A percentile compares a stretch with the other conserved stretches of the same genome.
Conservation (phyloP, 2,797 vertebrate species). For the Babyrousa celebensis region DNA sequence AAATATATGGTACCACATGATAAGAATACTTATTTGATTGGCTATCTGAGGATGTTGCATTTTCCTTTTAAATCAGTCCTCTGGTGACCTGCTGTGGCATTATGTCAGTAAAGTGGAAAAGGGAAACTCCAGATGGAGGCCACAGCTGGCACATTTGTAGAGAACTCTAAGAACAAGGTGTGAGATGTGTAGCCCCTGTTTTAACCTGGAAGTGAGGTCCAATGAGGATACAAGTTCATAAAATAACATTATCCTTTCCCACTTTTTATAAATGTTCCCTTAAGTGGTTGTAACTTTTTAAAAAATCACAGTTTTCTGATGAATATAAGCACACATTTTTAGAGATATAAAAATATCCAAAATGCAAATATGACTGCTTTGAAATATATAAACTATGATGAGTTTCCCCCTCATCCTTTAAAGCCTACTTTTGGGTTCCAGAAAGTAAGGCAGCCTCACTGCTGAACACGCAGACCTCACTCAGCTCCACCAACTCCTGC, state of each 20-base stretch:
- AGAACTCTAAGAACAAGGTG: neutral
- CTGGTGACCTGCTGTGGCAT: neutral
- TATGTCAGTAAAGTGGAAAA: neutral
- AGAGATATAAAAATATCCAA: conserved; percentile 79
- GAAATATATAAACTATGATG: conserved; percentile 70
- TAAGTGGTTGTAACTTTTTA: conserved; percentile 65
- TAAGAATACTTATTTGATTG: neutral
- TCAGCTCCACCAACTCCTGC: neutral
- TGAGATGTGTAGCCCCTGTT: neutral
- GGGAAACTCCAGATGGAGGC: too few relatives aligned
- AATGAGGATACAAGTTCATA: neutral
- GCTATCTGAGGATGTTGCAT: neutral
- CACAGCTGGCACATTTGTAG: neutral
- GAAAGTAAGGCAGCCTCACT: neutral
- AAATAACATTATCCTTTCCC: neutral
- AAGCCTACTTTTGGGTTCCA: neutral
- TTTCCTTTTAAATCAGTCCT: neutral
- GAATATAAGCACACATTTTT: conserved; percentile 75
- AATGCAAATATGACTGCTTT: conserved; percentile 75
- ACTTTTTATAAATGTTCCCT: conserved; percentile 62
- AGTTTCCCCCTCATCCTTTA: conserved; percentile 45
- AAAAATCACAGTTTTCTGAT: conserved; percentile 75
- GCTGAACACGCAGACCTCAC: fast-evolving
- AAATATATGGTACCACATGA: too few relatives aligned
- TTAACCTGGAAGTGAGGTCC: neutral